A percentile compares a stretch with the other conserved stretches of the same genome.
Evolutionary conservation across 2,113 vertebrate genomes (phyloP).

Genomic region (Gasterosteus nipponicus): DNA sequence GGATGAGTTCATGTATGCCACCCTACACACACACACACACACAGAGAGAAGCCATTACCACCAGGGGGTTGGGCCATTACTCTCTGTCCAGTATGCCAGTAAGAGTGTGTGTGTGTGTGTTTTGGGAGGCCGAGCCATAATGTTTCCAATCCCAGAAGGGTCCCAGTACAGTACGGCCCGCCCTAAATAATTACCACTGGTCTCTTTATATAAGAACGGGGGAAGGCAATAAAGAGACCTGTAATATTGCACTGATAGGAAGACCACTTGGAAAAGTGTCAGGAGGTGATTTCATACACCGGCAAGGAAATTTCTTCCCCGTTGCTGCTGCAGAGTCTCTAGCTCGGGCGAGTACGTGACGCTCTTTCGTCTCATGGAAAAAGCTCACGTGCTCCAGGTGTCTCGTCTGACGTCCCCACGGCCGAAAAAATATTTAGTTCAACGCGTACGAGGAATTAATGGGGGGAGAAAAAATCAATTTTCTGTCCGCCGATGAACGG

Average conservation of each 20-base stretch:
- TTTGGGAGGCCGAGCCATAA: constrained; percentile 39
- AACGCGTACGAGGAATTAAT: neutral
- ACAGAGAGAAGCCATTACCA: constrained; percentile 73
- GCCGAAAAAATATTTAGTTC: neutral
- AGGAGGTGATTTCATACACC: constrained; percentile 34
- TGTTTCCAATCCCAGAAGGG: constrained; percentile 62
- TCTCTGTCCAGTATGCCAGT: constrained; percentile 72
- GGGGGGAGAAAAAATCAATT: neutral
- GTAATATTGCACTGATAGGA: constrained; percentile 32
- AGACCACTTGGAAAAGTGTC: constrained; percentile 10
- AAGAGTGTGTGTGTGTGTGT: constrained; percentile 33
- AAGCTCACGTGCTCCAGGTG: neutral
- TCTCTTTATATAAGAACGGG: constrained; percentile 53
- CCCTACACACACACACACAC: constrained; percentile 23
- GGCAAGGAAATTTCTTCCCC: constrained; percentile 7
- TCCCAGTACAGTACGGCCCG: constrained; percentile 47
- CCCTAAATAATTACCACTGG: constrained; percentile 64
- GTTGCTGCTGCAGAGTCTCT: neutral
- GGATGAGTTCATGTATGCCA: constrained; percentile 56
- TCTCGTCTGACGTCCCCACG: neutral
- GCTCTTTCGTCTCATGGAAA: neutral
- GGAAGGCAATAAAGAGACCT: constrained; percentile 61
- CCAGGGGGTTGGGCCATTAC: constrained; percentile 74
- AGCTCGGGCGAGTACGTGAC: neutral
- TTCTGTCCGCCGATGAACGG: neutral